Evolutionary conservation across 2,113 vertebrate species (phyloP), one percentile per base, ranked within the genome.

Genomic region (Suncus etruscus): DNA sequence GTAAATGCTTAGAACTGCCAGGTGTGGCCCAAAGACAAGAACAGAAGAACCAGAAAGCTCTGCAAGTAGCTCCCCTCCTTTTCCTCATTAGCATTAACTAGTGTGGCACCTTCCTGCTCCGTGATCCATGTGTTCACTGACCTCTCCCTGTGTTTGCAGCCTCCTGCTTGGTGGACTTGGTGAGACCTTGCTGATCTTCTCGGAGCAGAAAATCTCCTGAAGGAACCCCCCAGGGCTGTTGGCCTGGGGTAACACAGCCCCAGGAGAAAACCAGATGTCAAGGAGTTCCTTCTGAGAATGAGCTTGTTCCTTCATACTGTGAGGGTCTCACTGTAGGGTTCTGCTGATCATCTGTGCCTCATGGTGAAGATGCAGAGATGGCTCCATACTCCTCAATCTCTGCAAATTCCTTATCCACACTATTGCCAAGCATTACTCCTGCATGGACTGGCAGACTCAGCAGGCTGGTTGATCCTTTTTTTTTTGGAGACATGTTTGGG

Each of bases 171-270:
- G 98, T 70, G 98, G 97, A 16, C 92, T 97, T 45, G 99, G 98
- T 80, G 99, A 99, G 96, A 98, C 98, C 51, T 95, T 99, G 96
- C 97, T 98, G 95, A 88, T 99, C 68, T 98, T 98, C 90, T 97
- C 98, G 1, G 98, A 99, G 89, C 93, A 22, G 87, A 98, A 95
- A 85, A 95, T 97, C 63, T 84, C 95, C 6, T 98, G 95, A 97
- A 75, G 91, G 50, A 84, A 39, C 94, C 86, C 48, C 76, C 50
- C 39, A 8, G 63, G 86, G 29, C 39, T 29, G n/a, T 22, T 77
- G 32, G 32, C 58, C 29, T 39, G 91, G 75, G 86, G 51, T 83
- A 70, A 73, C 70, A 61, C 70, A 61, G 76, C 79, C 16, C 39
- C 6, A 6, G 8, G 95, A 75, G 87, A 93, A 76, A 70, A 1